These are phyloP conservation scores for Heteronetta atricapilla DNA, from an alignment of 2,113 vertebrate species.

Conservation along the genomic window DNA sequence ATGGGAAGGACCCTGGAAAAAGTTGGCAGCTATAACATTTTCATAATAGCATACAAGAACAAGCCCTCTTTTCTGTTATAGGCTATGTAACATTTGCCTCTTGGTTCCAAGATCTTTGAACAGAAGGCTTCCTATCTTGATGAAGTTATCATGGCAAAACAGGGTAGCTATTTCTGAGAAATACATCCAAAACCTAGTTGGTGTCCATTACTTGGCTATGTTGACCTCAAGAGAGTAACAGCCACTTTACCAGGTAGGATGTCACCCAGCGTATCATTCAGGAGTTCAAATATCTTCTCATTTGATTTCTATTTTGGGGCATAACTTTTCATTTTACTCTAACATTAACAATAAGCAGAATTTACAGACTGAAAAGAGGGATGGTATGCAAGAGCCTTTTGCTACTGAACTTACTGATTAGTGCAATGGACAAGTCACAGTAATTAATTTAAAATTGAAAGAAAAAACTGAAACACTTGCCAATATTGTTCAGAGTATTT, in stretches of 20 bases:
- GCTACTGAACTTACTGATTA: not conserved
- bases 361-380: not conserved
- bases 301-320: not conserved
- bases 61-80: not conserved
- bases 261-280: not conserved
- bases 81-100: not conserved
- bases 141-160: not conserved
- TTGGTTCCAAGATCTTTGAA: not conserved
- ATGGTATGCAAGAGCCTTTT: not conserved
- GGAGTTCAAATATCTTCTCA: not conserved
- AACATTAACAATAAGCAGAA: not conserved
- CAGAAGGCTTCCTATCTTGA: not conserved
- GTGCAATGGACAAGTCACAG: not conserved
- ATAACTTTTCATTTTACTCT: not conserved
- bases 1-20: not conserved
- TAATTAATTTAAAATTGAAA: not conserved
- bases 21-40: not conserved
- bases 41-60: not conserved
- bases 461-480: not conserved
- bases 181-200: not conserved
- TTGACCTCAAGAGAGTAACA: not conserved
- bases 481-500: not conserved
- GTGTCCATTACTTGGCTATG: not conserved
- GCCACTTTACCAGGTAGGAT: not conserved
- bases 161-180: not conserved